Evolutionary conservation across 2,888 invertebrate species (phyloP).

Genomic region (Geophilus truncorum): DNA sequence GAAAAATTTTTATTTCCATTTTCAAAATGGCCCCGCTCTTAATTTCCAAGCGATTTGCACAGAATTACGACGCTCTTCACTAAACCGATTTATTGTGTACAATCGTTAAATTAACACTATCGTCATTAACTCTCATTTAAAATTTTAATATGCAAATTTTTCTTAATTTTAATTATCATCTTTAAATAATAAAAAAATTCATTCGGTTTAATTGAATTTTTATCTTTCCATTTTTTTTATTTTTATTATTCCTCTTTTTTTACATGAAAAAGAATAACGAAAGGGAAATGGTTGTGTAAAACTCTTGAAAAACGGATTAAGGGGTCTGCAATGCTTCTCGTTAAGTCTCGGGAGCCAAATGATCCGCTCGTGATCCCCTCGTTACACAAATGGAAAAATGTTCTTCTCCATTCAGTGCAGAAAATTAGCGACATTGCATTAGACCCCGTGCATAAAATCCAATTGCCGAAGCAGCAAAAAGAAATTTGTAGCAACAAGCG

Average conservation of each 20-base stretch:
- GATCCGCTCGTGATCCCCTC: neutral
- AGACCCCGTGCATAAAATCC: slow-evolving; percentile 11
- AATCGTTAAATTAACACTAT: neutral
- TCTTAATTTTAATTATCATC: neutral
- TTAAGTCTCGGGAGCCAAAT: slow-evolving; percentile 4
- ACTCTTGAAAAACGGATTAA: slow-evolving; percentile 13
- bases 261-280: neutral
- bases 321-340: neutral
- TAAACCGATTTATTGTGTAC: neutral
- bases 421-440: slow-evolving; percentile 27
- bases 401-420: neutral
- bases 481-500: slow-evolving; percentile 17
- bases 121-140: neutral
- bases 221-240: too few species aligned
- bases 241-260: neutral
- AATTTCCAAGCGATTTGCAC: neutral
- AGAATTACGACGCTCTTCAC: neutral
- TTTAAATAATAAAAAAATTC: neutral
- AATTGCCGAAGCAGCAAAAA: slow-evolving; percentile 12
- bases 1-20: slow-evolving; percentile 7
- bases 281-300: neutral
- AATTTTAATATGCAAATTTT: neutral
- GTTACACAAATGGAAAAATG: slow-evolving; percentile 27
- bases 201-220: neutral
- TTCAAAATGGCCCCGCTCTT: slow-evolving; percentile 3